Conservation (phyloP, 2,113 vertebrate species). For the Arenaria interpres region DNA sequence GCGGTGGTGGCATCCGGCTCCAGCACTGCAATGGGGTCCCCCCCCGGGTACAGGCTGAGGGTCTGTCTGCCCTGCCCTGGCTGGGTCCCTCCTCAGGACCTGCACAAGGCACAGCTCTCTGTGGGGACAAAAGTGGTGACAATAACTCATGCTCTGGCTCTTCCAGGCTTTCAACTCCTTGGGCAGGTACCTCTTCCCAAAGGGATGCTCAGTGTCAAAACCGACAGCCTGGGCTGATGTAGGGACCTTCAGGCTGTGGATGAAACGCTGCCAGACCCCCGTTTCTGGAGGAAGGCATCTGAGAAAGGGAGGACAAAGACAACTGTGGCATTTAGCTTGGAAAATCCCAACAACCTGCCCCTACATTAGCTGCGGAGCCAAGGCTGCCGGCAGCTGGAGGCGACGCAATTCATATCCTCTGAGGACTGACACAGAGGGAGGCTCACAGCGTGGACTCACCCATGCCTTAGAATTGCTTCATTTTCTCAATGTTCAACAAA, state of each 20-base stretch:
- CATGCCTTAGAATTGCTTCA: neutral
- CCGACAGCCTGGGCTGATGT: neutral
- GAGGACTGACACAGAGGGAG: neutral
- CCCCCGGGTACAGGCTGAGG: neutral
- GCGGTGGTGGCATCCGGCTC: neutral
- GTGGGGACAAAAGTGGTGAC: neutral
- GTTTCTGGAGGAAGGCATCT: neutral
- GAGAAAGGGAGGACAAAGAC: neutral
- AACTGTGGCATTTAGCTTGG: neutral
- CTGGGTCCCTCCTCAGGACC: neutral
- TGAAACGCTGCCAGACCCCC: neutral
- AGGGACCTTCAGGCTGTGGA: neutral
- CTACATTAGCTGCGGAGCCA: neutral
- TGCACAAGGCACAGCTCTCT: neutral
- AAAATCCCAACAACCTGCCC: conserved; percentile 26
- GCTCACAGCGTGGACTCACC: neutral
- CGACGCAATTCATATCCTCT: neutral
- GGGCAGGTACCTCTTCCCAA: neutral
- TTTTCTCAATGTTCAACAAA: conserved; percentile 1
- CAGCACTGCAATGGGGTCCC: neutral
- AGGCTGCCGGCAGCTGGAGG: neutral
- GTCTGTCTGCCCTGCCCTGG: neutral
- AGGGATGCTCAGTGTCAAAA: neutral
- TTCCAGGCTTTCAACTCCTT: neutral
- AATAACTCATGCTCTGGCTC: neutral